Conservation (phyloP, 2,888 invertebrate genomes). For the Allophyes oxyacanthae region DNA sequence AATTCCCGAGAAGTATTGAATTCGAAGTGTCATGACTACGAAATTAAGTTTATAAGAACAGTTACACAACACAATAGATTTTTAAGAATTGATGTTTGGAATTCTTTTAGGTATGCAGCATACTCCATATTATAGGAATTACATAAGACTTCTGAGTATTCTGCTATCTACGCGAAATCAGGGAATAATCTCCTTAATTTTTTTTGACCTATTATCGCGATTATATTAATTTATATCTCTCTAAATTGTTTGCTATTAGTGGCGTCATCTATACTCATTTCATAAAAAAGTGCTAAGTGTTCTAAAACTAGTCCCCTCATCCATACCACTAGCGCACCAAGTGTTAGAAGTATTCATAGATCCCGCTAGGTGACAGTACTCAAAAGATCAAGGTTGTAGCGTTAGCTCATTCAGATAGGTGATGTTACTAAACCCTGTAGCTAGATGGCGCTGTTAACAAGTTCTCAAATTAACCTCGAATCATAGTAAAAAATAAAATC, state of each 20-base stretch:
- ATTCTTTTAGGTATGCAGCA: background rate
- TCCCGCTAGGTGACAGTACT: constrained; percentile 48
- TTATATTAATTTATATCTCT: constrained; percentile 2
- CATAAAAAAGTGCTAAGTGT: constrained; percentile 3
- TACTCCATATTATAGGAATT: constrained; percentile 8
- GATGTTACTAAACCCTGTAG: constrained; percentile 27
- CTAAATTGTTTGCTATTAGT: constrained; percentile 19
- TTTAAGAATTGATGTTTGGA: constrained; percentile 48
- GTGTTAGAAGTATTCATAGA: constrained; percentile 22
- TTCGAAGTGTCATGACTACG: constrained; percentile 59
- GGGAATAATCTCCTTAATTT: constrained; percentile 4
- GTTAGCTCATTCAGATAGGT: constrained; percentile 3
- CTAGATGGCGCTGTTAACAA: constrained; percentile 55
- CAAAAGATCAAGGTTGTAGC: background rate
- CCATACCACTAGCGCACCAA: background rate
- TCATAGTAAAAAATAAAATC: background rate
- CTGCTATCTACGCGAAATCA: background rate
- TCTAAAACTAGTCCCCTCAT: background rate
- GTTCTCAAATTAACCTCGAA: background rate
- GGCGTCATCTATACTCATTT: constrained; percentile 41
- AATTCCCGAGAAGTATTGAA: constrained; percentile 55
- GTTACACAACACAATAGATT: constrained; percentile 62
- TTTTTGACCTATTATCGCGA: constrained; percentile 7
- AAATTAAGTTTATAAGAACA: constrained; percentile 56
- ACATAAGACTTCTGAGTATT: constrained; percentile 4